Base-by-base conservation (phyloP, 2,888 invertebrate genomes). In the Lapara coniferarum region DNA sequence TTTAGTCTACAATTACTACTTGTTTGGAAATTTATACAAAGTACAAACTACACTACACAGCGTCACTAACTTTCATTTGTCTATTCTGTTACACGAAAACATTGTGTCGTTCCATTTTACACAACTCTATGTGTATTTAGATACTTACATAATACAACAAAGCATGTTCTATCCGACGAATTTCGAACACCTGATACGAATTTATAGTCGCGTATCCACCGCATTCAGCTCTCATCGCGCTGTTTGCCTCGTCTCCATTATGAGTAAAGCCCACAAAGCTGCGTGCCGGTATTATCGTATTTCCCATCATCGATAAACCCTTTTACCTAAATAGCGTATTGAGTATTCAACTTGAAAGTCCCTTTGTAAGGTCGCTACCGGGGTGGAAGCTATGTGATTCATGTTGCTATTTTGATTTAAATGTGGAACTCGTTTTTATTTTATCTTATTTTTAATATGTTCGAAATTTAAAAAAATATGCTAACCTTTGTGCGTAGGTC, bases 251-350 rank as follows among this genome's bases (percentile, higher is more conserved):
- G 73, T 75, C 77, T 75, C 77, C 80, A 85, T 85, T 85, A 83
- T 83, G 83, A 86, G 85, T 84, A 85, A 75, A 82, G 75, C 81
- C 81, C 80, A 78, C 79, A 82, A 79, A 80, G 77, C 78, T 77
- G 74, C 78, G 79, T 81, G 83, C 82, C 83, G 79, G 83, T 77
- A 83, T 85, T 86, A 90, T 89, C 87, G 81, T 81, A 81, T 80
- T 83, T 82, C 82, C 84, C 78, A 85, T 86, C 85, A 79, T 77
- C 85, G 87, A 88, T 91, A 89, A 89, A 89, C 89, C 90, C 89
- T 90, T 90, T 89, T 84, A 87, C 85, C 85, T 86, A 88, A 89
- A 90, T 85, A 85, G 85, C 87, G 72, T 83, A 89, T 86, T 86
- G 86, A 82, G 83, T 85, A 87, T 86, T 87, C 86, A 86, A 84